These are phyloP conservation scores for Martes flavigula DNA, from an alignment of 2,797 vertebrate species.

Conservation along the genomic window DNA sequence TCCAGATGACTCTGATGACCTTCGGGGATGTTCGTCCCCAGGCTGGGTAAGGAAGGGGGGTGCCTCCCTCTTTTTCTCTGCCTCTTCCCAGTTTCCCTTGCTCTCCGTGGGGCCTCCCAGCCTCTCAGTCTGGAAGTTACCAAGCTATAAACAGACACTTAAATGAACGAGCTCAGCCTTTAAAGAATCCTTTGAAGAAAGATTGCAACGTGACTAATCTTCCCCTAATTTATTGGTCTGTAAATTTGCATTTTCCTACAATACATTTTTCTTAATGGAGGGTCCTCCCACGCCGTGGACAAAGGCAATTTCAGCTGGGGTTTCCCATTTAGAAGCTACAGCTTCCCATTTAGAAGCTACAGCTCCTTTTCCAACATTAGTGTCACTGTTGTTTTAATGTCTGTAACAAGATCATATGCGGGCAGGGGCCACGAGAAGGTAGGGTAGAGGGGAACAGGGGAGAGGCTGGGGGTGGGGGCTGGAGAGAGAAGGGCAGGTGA, in stretches of 20 bases:
- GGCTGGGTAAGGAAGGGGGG: background rate
- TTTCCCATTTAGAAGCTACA: background rate
- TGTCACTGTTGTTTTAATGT: background rate
- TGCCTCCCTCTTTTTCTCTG: background rate
- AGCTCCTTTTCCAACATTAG: background rate
- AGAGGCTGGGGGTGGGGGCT: no score
- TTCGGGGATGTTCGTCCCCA: background rate
- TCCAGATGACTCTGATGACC: background rate
- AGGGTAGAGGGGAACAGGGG: background rate
- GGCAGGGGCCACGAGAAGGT: background rate
- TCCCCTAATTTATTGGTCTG: constrained; percentile 74
- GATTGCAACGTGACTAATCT: constrained; percentile 65
- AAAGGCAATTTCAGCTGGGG: background rate
- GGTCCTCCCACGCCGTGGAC: background rate
- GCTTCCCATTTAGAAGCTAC: background rate
- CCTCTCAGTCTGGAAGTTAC: constrained; percentile 57
- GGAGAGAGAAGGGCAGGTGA: background rate
- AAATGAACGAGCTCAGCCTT: constrained; percentile 48
- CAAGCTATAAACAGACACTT: constrained; percentile 77
- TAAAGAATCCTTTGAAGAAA: constrained; percentile 77
- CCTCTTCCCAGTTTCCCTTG: background rate
- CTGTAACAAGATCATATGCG: background rate
- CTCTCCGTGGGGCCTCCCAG: constrained; percentile 14
- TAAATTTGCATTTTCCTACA: constrained; percentile 76
- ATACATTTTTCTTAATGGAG: constrained; percentile 45